A percentile compares a stretch with the other conserved stretches of the same genome.
Conservation (phyloP, 2,797 vertebrate species). For the Gallinago nigripennis region DNA sequence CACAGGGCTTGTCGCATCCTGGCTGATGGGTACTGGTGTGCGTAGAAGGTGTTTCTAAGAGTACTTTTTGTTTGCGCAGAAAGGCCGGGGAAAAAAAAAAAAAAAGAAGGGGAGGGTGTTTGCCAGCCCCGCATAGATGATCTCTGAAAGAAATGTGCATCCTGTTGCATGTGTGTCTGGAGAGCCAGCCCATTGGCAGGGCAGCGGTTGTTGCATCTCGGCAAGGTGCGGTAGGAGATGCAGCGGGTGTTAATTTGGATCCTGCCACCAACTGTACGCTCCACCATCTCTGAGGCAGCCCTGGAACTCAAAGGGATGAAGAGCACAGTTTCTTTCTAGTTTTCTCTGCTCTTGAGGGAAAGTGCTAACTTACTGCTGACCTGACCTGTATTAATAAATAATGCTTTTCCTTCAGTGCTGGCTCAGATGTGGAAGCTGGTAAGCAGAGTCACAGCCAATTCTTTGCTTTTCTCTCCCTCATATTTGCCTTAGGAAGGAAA, state of each 20-base stretch:
- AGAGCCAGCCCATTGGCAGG: neutral
- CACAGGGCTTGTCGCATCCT: neutral
- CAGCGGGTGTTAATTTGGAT: neutral
- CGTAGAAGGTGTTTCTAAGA: neutral
- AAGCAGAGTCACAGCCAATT: neutral
- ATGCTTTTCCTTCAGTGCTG: neutral
- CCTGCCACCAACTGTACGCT: neutral
- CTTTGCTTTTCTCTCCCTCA: neutral
- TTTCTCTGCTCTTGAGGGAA: neutral
- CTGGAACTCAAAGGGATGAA: neutral
- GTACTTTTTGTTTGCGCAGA: neutral
- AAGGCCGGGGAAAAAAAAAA: neutral
- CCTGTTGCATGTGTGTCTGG: neutral
- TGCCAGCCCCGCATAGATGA: neutral
- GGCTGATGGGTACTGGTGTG: neutral
- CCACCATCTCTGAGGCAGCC: neutral
- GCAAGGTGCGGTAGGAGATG: neutral
- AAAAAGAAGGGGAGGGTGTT: neutral
- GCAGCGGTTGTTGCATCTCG: accelerated
- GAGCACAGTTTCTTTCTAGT: neutral
- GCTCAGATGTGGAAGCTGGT: neutral
- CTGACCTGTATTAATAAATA: neutral
- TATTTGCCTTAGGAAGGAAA: neutral
- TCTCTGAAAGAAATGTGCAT: neutral
- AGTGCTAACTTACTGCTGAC: neutral